Evolutionary conservation across 2,888 invertebrate genomes (phyloP).

Genomic region (Oxystoma pomonae): DNA sequence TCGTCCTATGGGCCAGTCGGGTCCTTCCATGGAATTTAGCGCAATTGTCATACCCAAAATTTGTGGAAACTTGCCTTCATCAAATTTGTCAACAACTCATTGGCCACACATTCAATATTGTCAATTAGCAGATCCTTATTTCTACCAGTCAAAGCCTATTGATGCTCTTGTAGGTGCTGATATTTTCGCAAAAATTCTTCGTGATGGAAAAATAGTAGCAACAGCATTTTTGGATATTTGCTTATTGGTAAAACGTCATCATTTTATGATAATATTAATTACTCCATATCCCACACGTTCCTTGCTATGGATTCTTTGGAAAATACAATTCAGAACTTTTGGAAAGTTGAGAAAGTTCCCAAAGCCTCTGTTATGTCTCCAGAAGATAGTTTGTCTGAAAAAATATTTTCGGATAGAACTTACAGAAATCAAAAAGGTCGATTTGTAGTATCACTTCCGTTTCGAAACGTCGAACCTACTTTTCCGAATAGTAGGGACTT

Average conservation of each 20-base stretch:
- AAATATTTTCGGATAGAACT: conserved; percentile 8
- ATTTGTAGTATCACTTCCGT: conserved; percentile 17
- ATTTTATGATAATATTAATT: neutral
- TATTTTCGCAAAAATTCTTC: neutral
- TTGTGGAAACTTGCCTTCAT: neutral
- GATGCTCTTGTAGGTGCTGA: neutral
- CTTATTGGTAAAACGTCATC: neutral
- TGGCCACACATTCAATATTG: neutral
- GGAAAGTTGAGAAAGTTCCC: conserved; percentile 14
- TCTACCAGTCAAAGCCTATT: neutral
- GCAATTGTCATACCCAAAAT: neutral
- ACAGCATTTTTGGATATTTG: neutral
- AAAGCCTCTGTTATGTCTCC: neutral
- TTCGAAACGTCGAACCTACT: conserved; percentile 8
- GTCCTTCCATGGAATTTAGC: neutral
- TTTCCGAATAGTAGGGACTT: conserved; percentile 1
- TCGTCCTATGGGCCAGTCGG: neutral
- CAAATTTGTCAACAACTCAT: neutral
- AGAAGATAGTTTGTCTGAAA: conserved; percentile 16
- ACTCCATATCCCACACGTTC: neutral
- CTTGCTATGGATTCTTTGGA: neutral
- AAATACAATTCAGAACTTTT: conserved; percentile 7
- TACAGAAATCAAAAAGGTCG: conserved; percentile 9
- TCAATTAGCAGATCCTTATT: conserved; percentile 1
- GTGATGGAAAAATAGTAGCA: neutral